Evolutionary conservation across 2,797 vertebrate genomes (phyloP), one percentile per base, ranked within the genome.

Genomic region (Hemitrygon akajei): DNA sequence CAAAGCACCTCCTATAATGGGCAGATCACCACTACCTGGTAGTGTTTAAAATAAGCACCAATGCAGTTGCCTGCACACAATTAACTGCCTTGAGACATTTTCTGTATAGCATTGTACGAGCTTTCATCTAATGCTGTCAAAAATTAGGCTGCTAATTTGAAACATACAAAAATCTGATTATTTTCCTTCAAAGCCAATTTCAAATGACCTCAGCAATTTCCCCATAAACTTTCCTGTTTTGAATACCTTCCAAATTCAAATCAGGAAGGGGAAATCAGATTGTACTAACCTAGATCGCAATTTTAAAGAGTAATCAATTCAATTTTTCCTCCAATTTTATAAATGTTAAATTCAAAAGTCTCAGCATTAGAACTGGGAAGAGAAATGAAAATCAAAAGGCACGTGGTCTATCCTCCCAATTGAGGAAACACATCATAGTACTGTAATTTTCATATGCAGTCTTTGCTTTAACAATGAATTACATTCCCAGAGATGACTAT

Each of bases 121-220:
- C 22, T 75, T 14, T 75, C 71, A 75, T 75, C 47, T 93, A 40
- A 47, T 75, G 3, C 16, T 75, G 91, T 93, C 69, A 93, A 47
- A 56, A 75, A 56, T 75, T 56, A 27, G 60, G 60, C 37, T 7
- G 86, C 60, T 89, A 89, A 73, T 75, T 56, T 47, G 27, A 30
- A 37, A 16, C 9, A 47, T 16, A 91, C 58, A 91, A 69, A 37
- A 86, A 75, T 40, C n/a, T 25, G 66, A 73, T 25, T 47, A 71
- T 27, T 73, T 75, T 73, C n/a, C 89, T 75, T 93, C 91, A 76
- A 93, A 40, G 47, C 56, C n/a, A n/a, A 75, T 75, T 93, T 93
- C 14, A 93, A 75, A 56, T 93, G n/a, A 37, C 63, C 7, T 66
- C 18, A 69, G 60, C 86, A 89, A 89, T 66, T 89, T 89, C 30